Conservation (phyloP, 1,140 invertebrate genomes). For the Procambarus clarkii region DNA sequence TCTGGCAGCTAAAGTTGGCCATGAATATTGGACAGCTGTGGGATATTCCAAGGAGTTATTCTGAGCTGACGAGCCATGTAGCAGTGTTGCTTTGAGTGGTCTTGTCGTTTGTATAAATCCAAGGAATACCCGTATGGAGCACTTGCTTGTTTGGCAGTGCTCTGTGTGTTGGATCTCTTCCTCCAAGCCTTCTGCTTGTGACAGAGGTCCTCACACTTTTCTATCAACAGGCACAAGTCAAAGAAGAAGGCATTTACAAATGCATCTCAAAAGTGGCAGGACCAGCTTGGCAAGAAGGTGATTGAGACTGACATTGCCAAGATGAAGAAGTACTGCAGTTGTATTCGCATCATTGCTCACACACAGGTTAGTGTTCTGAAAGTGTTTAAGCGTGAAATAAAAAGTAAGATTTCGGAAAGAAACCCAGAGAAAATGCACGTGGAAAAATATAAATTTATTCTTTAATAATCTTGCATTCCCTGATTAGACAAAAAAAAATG, state of each 20-base stretch:
- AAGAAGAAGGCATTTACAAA: conserved; percentile 99
- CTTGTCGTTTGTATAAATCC: not conserved
- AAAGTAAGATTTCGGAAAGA: too few species aligned
- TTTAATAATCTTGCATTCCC: too few species aligned
- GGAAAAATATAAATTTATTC: too few species aligned
- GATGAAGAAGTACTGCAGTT: conserved; percentile 98
- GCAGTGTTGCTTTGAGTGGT: too few species aligned
- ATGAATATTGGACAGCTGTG: conserved; percentile 49
- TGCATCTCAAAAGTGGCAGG: conserved; percentile 98
- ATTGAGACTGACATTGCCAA: conserved; percentile 98
- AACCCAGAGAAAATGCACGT: too few species aligned
- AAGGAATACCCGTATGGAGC: conserved; percentile 25
- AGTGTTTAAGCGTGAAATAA: too few species aligned
- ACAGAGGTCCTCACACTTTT: conserved; percentile 71
- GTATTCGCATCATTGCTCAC: conserved; percentile 96
- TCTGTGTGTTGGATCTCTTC: conserved; percentile 67
- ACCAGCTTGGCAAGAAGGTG: conserved; percentile 95
- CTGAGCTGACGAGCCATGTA: not conserved
- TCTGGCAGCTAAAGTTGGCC: conserved; percentile 30
- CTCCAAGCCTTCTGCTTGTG: conserved; percentile 68
- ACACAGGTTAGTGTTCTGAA: conserved; percentile 86
- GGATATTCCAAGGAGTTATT: not conserved
- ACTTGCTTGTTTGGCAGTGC: conserved; percentile 35
- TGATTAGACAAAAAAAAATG: too few species aligned
- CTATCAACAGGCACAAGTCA: conserved; percentile 92